Conservation (phyloP, 2,888 invertebrate species). For the Pogonocherus hispidulus region DNA sequence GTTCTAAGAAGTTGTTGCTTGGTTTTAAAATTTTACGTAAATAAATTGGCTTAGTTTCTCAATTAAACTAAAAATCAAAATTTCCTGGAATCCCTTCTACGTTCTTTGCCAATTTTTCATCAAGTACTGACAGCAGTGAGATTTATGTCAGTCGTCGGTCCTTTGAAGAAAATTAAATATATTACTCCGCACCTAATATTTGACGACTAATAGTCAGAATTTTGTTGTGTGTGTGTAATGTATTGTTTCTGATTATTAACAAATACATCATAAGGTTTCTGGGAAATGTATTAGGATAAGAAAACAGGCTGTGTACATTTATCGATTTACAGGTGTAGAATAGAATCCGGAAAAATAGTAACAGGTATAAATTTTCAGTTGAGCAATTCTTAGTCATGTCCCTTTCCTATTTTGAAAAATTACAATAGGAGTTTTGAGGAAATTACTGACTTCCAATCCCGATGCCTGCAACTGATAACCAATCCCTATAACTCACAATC, state of each 20-base stretch:
- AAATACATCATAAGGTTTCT: not conserved
- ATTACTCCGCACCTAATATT: not conserved
- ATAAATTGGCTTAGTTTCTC: not conserved
- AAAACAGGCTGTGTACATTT: too few relatives aligned
- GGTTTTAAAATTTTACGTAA: not conserved
- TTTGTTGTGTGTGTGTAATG: too few relatives aligned
- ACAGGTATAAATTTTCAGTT: too few relatives aligned
- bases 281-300: not conserved
- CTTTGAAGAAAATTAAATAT: not conserved
- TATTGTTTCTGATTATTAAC: not conserved
- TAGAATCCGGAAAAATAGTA: too few relatives aligned
- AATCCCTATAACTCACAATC: too few relatives aligned
- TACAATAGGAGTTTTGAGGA: too few relatives aligned
- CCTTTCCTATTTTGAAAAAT: too few relatives aligned
- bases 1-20: too few relatives aligned
- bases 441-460: too few relatives aligned
- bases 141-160: not conserved
- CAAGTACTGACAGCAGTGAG: not conserved
- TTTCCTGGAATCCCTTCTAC: not conserved
- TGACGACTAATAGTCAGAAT: not conserved
- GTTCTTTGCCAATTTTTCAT: constrained; percentile 1
- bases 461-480: too few relatives aligned
- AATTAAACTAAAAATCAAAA: not conserved
- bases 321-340: too few relatives aligned
- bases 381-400: too few relatives aligned